phyloP scores from a whole-genome alignment of 2,797 vertebrate genomes.

The Danio albolineatus region DNA sequence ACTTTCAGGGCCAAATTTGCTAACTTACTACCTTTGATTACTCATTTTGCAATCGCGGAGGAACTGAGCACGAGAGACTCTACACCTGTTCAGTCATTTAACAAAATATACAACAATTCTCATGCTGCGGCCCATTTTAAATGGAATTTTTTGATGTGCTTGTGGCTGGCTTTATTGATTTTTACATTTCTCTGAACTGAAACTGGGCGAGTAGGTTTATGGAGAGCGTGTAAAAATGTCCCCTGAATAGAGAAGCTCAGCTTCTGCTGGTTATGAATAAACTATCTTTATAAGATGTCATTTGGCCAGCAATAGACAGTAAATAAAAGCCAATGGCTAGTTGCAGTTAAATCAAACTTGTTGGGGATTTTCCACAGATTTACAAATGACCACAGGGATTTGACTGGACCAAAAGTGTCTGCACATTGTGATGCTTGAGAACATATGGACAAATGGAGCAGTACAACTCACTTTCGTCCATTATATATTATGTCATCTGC shows the following conservation, averaged over 20 bases:
- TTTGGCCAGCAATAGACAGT: constrained; percentile 89
- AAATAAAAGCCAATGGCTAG: constrained; percentile 95
- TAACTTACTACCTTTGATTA: constrained; percentile 67
- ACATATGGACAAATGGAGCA: constrained; percentile 65
- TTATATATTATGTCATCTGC: constrained; percentile 37
- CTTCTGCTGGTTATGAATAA: constrained; percentile 87
- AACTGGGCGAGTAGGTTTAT: constrained; percentile 82
- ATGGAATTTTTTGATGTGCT: constrained; percentile 84
- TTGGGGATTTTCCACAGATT: constrained; percentile 90
- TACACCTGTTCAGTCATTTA: constrained; percentile 38
- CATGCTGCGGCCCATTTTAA: constrained; percentile 79
- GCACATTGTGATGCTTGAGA: constrained; percentile 65
- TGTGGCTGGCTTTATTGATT: constrained; percentile 86
- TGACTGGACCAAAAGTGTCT: constrained; percentile 75
- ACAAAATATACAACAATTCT: constrained; percentile 59
- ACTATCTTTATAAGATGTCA: constrained; percentile 89
- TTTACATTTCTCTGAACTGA: constrained; percentile 86
- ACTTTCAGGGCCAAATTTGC: constrained; percentile 69
- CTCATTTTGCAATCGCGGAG: constrained; percentile 34
- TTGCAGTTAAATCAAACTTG: constrained; percentile 94
- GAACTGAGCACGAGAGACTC: constrained; percentile 33
- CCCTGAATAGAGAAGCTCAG: constrained; percentile 82
- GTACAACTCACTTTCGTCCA: constrained; percentile 60
- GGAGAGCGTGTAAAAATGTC: constrained; percentile 86
- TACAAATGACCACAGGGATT: constrained; percentile 92